Base-by-base conservation (phyloP, 2,888 invertebrate genomes). In the Drosophila dives region DNA sequence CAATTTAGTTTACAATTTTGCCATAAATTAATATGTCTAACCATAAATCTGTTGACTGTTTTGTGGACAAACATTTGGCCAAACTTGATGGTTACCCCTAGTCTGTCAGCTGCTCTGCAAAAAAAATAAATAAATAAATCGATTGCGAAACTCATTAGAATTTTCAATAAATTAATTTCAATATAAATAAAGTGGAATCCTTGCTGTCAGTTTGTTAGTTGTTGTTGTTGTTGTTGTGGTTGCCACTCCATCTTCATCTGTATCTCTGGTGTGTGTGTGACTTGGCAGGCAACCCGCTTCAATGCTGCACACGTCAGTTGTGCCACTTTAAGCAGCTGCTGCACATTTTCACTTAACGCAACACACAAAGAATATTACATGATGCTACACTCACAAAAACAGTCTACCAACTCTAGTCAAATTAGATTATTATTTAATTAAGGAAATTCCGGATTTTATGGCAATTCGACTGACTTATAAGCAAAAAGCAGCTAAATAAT, bases 111-210 rank as follows among this genome's bases (percentile, higher is more conserved):
- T 65, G 50, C 33, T 29, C 29, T 6, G 15, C 2, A 32, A 17
- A 32, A 15, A 56, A 34, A 38, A 29, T 15, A 34, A 53, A 34
- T 6, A 51, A 32, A 3, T 11, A 20, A 33, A 53, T 42, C 15
- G 48, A 64, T 64, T 76, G 68, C 32, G 29, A 75, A 77, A 72
- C 87, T 89, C 85, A 87, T 86, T 89, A 84, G 83, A 77, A 86
- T 81, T 80, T 89, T 77, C 82, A 84, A 89, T 89, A 87, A 86
- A 87, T 86, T 89, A 84, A 89, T 81, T 86, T 80, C 85, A 87
- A 89, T 89, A 87, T 73, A 75, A 75, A 78, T 86, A 75, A 81
- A 83, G 71, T 79, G 74, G 74, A 51, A n/a, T 26, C n/a, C 20
- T 15, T 49, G 36, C 58, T 72, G 75, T 63, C 80, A 62, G 75